Evolutionary conservation across 2,888 invertebrate species (phyloP).

Genomic region (Heliconius cydno): DNA sequence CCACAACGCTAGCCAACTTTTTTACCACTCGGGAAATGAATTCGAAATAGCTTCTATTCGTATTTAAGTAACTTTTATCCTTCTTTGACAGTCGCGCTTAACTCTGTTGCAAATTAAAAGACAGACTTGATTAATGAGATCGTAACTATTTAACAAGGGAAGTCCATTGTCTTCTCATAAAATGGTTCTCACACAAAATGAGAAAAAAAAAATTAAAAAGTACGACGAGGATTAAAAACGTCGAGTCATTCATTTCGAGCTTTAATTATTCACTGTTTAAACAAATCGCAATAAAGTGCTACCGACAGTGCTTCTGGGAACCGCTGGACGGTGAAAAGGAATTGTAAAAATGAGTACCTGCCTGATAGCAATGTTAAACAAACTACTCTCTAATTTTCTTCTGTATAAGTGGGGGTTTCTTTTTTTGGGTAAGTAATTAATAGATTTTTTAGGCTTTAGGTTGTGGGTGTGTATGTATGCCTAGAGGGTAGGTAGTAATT

Average conservation of each 20-base stretch:
- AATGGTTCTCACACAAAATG: conserved; percentile 65
- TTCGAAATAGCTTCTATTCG: conserved; percentile 17
- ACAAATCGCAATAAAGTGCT: conserved; percentile 76
- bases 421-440: conserved; percentile 2
- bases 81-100: conserved; percentile 54
- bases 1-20: background rate
- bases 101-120: conserved; percentile 69
- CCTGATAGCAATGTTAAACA: conserved; percentile 63
- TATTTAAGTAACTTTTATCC: conserved; percentile 38
- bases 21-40: conserved; percentile 15
- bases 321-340: conserved; percentile 58
- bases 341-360: conserved; percentile 62
- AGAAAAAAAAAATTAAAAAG: conserved; percentile 58
- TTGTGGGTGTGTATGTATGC: too few species aligned
- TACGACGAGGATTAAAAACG: conserved; percentile 71
- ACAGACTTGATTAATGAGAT: conserved; percentile 75
- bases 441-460: background rate
- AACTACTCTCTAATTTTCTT: conserved; percentile 62
- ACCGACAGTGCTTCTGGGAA: conserved; percentile 57
- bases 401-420: conserved; percentile 54
- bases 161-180: conserved; percentile 72
- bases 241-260: conserved; percentile 71
- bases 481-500: background rate
- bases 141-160: conserved; percentile 74
- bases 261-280: conserved; percentile 82